Base-by-base conservation (phyloP, 1,140 invertebrate species). In the Phymastichus coffea region DNA sequence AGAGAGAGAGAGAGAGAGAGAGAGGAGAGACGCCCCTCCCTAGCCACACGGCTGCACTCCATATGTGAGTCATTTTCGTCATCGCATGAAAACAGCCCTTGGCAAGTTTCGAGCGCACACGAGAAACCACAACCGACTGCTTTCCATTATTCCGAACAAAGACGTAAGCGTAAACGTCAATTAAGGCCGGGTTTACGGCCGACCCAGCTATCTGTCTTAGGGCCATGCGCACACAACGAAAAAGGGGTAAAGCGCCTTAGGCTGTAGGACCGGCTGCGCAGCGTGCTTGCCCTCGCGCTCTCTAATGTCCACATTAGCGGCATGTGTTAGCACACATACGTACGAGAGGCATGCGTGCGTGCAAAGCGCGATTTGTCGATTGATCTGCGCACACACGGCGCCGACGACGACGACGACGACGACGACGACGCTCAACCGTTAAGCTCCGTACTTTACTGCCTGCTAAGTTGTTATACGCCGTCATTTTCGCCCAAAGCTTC, bases 251-350 rank as follows among this genome's bases (percentile, higher is more conserved):
- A 20, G 37, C 37, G 30, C 15, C 46, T 33, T 38, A 19, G 46
- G 12, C 19, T 38, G 20, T 40, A 51, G 33, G 33, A 54, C 49
- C 49, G 57, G 57, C 41, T 60, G 57, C 43, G 2, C 22, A 22
- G 43, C 57, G 20, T n/a, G n/a, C 26, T 19, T 15, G 35, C 6
- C 2, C 35, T 0, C 26, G 37, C 22, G 4, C 43, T 3, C 25
- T 6, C 15, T 60, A 60, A 60, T 53, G 49, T 60, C 43, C 57
- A 47, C 49, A 54, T 54, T 61, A 61, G 51, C 57, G 20, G 57
- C 57, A 59, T 53, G 49, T 53, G 57, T 37, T 38, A 23, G 14
- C 15, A n/a, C 37, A n/a, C 37, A 2, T 2, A 40, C 15, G 15
- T 40, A 40, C 7, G 15, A 33, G 30, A 14, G 30, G 30, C 14